phyloP scores from a whole-genome alignment of 2,888 invertebrate species.

The Rhamphomyia laevipes region DNA sequence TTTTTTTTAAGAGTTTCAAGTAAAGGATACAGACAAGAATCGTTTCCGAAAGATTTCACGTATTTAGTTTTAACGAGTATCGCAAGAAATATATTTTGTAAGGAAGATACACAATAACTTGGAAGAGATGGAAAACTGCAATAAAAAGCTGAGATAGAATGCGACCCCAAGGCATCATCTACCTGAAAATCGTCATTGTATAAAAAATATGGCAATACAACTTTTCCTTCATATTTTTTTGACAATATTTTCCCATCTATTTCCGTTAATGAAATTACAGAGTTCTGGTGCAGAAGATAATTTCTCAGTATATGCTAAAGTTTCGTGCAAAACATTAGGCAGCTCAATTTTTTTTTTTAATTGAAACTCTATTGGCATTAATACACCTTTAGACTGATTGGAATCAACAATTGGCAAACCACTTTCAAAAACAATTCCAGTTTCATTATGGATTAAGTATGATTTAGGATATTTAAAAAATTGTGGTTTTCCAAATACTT shows the following conservation, averaged over 20 bases:
- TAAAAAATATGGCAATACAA: conserved; percentile 8
- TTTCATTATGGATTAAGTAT: conserved; percentile 8
- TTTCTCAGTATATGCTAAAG: conserved; percentile 5
- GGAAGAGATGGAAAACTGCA: conserved; percentile 10
- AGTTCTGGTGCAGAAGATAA: conserved; percentile 3
- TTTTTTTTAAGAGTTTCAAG: conserved; percentile 11
- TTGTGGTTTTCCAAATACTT: neutral
- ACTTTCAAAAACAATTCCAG: conserved; percentile 9
- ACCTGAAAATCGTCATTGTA: conserved; percentile 11
- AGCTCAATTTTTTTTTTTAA: conserved; percentile 12
- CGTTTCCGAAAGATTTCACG: conserved; percentile 10
- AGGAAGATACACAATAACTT: conserved; percentile 3
- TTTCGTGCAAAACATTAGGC: conserved; percentile 6
- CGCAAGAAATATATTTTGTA: conserved; percentile 12
- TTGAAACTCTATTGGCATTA: conserved; percentile 12
- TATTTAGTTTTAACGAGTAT: conserved; percentile 10
- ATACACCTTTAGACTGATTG: conserved; percentile 9
- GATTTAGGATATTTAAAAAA: conserved; percentile 9
- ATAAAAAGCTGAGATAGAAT: conserved; percentile 10
- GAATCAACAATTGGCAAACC: conserved; percentile 9
- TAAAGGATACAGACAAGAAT: conserved; percentile 9
- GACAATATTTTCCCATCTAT: conserved; percentile 8
- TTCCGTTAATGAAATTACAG: conserved; percentile 8
- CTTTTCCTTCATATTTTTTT: conserved; percentile 6
- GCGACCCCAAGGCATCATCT: conserved; percentile 10